phyloP scores from a whole-genome alignment of 2,113 vertebrate species.

The Pogonocichla stellata region DNA sequence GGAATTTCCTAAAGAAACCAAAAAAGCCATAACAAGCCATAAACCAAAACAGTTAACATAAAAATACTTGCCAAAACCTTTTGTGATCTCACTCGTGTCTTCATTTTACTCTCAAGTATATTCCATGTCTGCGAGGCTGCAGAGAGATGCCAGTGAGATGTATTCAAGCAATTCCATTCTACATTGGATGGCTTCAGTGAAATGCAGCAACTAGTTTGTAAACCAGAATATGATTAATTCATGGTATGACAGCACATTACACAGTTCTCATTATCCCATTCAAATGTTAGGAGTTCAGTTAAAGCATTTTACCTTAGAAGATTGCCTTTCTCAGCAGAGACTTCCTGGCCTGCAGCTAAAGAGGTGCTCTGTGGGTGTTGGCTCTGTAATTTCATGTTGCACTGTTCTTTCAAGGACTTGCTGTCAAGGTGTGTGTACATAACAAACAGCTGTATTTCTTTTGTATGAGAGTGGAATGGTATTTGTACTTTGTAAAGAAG shows the following conservation, averaged over 20 bases:
- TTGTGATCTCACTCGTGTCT: background rate
- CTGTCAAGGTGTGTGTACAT: background rate
- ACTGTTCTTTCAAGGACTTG: background rate
- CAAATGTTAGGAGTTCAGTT: background rate
- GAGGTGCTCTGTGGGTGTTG: background rate
- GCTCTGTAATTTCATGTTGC: background rate
- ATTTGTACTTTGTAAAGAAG: background rate
- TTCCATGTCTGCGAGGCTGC: background rate
- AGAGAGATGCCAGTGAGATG: background rate
- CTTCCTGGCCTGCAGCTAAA: background rate
- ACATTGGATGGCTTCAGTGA: background rate
- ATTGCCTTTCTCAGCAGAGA: background rate
- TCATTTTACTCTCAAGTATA: background rate
- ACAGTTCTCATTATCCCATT: background rate
- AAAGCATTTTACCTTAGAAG: background rate
- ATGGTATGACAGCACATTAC: background rate
- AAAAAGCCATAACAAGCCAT: constrained; percentile 66
- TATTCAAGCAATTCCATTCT: background rate
- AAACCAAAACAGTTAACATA: constrained; percentile 65
- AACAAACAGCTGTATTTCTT: background rate
- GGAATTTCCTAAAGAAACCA: constrained; percentile 71
- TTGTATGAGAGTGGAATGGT: background rate
- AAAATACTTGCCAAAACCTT: constrained; percentile 31
- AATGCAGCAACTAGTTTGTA: background rate
- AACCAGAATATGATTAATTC: background rate